Evolutionary conservation across 2,797 vertebrate species (phyloP).

Genomic region (Malacoraja senta): DNA sequence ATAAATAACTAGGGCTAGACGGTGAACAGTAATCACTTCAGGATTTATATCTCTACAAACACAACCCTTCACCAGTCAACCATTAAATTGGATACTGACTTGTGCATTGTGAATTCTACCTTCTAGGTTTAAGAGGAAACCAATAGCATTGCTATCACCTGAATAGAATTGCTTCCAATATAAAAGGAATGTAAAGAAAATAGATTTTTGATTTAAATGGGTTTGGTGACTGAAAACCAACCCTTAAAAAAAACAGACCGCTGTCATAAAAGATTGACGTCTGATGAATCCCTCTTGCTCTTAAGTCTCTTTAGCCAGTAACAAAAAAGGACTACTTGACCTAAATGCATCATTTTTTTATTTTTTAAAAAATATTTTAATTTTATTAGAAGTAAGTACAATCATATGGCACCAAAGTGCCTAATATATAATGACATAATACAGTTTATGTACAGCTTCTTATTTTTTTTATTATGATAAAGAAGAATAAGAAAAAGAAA

Average conservation of each 20-base stretch:
- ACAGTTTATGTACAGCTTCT: no score
- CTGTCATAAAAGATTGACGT: background rate
- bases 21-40: constrained; percentile 12
- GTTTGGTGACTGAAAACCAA: background rate
- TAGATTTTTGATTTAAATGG: background rate
- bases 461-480: no score
- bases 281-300: background rate
- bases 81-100: constrained; percentile 26
- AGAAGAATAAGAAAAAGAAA: no score
- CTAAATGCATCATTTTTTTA: background rate
- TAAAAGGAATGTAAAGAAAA: constrained; percentile 18
- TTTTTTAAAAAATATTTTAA: no score
- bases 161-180: background rate
- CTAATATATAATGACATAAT: no score
- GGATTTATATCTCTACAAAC: constrained; percentile 20
- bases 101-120: background rate
- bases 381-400: no score
- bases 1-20: background rate
- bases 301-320: background rate
- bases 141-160: background rate
- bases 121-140: background rate
- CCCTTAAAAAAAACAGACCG: background rate
- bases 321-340: no score
- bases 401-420: no score
- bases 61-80: constrained; percentile 27